A percentile compares a stretch with the other conserved stretches of the same genome.
Conservation (phyloP, 2,113 vertebrate species). For the Albula glossodonta region DNA sequence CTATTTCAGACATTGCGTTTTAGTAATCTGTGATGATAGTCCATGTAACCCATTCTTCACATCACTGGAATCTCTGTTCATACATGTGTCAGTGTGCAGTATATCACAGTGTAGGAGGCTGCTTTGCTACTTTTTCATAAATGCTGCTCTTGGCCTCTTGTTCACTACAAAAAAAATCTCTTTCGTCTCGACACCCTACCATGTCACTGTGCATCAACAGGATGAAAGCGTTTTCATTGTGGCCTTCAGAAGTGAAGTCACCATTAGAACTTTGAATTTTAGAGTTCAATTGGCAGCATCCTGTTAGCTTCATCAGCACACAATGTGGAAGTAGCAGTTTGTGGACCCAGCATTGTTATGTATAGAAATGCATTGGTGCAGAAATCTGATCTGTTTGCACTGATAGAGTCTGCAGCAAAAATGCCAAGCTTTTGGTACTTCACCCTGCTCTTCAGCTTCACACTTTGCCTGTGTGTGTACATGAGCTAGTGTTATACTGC, state of each 20-base stretch:
- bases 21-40: too few species aligned
- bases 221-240: too few species aligned
- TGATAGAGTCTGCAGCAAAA: neutral
- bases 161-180: too few species aligned
- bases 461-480: too few species aligned
- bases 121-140: neutral
- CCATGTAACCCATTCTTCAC: too few species aligned
- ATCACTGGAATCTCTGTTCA: neutral
- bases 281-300: neutral
- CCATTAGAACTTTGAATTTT: too few species aligned
- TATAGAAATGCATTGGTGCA: neutral
- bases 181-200: too few species aligned
- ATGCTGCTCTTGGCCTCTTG: neutral
- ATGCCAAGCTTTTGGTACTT: neutral
- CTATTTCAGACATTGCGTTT: too few species aligned
- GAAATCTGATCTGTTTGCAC: neutral
- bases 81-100: neutral
- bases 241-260: too few species aligned
- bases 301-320: neutral
- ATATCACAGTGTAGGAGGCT: neutral
- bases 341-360: neutral
- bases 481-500: too few species aligned
- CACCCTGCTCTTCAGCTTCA: neutral
- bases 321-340: neutral
- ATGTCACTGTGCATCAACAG: too few species aligned